Evolutionary conservation across 2,888 invertebrate species (phyloP), one percentile per base, ranked within the genome.

Genomic region (Drosophila borborema): DNA sequence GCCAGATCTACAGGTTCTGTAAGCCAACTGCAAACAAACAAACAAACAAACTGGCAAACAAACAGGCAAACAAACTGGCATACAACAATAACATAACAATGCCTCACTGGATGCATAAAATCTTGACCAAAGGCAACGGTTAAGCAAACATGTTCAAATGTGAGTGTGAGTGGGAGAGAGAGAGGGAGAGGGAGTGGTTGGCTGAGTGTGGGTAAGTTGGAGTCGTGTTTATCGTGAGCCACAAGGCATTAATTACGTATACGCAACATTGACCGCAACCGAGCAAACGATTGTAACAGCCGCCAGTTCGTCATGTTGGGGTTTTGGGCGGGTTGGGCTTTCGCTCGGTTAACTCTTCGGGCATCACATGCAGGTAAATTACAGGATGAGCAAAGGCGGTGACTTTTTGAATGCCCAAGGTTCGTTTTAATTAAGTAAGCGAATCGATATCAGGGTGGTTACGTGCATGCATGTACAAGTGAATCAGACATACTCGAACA

Each of bases 191-290:
- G 28, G 28, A 6, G 23, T 28, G 38, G 46, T 3, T 10, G 28
- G 40, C 18, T 16, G 53, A 34, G 36, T 51, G 53, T 45, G 5
- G 54, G 38, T 10, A 40, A 38, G 46, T 28, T 48, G 60, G 23
- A 64, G 46, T 43, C 81, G 77, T 74, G 87, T 87, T 87, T 85
- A 83, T 87, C 79, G 67, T 77, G 64, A 76, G 72, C 83, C 80
- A 69, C 70, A 74, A 64, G 83, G 86, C 84, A 83, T 86, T 85
- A 85, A 85, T 85, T 85, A 89, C 89, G 86, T 74, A 85, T 85
- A 85, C 84, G 81, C 79, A 76, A 70, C 81, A 64, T 86, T 74
- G 83, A 61, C 81, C 77, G 67, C 55, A 62, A 55, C 64, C 64
- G 45, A 67, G 74, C 65, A 71, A 77, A 77, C 72, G 72, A 55